Conservation (phyloP, 2,888 invertebrate species). For the Lasiommata megera region DNA sequence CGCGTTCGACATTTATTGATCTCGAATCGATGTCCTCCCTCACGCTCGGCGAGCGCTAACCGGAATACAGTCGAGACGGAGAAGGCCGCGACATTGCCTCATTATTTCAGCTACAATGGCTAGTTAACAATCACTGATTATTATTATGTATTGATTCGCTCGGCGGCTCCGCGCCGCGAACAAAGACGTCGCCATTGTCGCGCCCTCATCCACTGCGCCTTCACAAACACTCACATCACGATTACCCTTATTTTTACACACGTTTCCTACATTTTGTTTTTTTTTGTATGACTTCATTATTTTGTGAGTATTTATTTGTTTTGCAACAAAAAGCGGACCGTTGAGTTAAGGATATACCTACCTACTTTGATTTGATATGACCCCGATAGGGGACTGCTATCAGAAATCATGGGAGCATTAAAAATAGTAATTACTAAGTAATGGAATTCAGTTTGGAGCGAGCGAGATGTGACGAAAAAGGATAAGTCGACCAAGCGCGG, state of each 20-base stretch:
- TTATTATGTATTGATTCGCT: constrained; percentile 58
- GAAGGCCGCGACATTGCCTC: constrained; percentile 67
- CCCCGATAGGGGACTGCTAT: constrained; percentile 56
- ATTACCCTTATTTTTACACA: constrained; percentile 54
- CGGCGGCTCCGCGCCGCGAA: constrained; percentile 47
- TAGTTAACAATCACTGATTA: constrained; percentile 65
- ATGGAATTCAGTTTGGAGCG: constrained; percentile 39
- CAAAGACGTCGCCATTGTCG: constrained; percentile 51
- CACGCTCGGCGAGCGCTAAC: constrained; percentile 52
- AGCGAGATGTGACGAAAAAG: constrained; percentile 41
- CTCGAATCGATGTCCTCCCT: constrained; percentile 55
- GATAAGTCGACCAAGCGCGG: constrained; percentile 52
- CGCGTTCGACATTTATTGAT: constrained; percentile 54
- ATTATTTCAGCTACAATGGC: constrained; percentile 62
- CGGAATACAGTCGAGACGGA: constrained; percentile 51
- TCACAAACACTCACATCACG: constrained; percentile 52
- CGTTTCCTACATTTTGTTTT: constrained; percentile 48
- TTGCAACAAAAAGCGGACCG: constrained; percentile 33
- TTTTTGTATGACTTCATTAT: constrained; percentile 43
- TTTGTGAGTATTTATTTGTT: constrained; percentile 38
- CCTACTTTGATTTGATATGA: constrained; percentile 29
- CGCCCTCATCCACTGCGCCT: constrained; percentile 51
- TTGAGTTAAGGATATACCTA: constrained; percentile 43
- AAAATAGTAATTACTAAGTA: constrained; percentile 44
- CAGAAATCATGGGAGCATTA: constrained; percentile 49